These are phyloP conservation scores for Loxodonta africana DNA, from an alignment of 2,113 vertebrate species.

Conservation along the genomic window DNA sequence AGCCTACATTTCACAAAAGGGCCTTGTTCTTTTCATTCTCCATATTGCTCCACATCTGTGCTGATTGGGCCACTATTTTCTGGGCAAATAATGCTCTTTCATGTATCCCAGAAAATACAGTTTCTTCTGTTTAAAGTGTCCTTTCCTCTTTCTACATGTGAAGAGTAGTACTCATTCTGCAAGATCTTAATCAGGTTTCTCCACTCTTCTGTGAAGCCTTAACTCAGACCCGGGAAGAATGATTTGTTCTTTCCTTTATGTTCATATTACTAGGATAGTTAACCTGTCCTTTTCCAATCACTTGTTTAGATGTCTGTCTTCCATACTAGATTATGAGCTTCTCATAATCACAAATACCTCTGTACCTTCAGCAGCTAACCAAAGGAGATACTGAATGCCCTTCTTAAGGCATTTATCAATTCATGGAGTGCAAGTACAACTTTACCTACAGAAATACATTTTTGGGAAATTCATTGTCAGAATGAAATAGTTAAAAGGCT, in stretches of 20 bases:
- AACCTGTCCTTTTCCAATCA: not conserved
- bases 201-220: not conserved
- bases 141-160: not conserved
- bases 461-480: not conserved
- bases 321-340: slow-evolving; percentile 5
- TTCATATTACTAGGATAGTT: not conserved
- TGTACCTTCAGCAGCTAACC: not conserved
- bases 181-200: not conserved
- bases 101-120: not conserved
- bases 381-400: not conserved
- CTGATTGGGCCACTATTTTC: not conserved
- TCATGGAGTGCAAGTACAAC: not conserved
- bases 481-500: not conserved
- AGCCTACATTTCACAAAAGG: not conserved
- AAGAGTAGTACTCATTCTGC: not conserved
- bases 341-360: not conserved
- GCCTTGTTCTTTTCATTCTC: not conserved
- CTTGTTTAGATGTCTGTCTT: not conserved
- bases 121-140: not conserved
- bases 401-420: slow-evolving; percentile 1
- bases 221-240: not conserved
- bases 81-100: not conserved
- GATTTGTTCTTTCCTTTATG: not conserved
- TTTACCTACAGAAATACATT: not conserved
- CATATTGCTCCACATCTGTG: not conserved